Percentiles rank a stretch among this genome's conserved stretches.
These are phyloP conservation scores for Balanococcus diminutus DNA, from an alignment of 2,888 invertebrate genomes.

Conservation along the genomic window DNA sequence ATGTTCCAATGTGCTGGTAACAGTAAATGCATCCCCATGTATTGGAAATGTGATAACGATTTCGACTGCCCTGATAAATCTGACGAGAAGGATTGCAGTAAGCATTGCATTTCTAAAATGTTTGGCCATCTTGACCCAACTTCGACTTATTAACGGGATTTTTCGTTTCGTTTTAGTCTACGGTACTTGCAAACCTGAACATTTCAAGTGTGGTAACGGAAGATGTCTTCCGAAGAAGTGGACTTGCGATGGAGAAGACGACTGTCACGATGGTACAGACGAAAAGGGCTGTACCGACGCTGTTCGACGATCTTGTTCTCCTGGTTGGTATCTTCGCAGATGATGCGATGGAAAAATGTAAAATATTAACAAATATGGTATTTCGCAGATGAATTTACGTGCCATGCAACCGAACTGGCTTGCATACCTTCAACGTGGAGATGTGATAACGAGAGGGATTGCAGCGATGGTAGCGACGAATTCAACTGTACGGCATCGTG, in stretches of 20 bases:
- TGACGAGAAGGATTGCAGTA: constrained; percentile 69
- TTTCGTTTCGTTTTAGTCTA: constrained; percentile 61
- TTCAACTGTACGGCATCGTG: constrained; percentile 63
- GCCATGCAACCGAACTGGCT: constrained; percentile 62
- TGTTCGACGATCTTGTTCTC: constrained; percentile 61
- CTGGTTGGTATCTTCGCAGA: constrained; percentile 61
- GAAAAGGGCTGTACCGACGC: constrained; percentile 70
- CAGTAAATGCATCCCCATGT: constrained; percentile 69
- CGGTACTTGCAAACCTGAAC: constrained; percentile 65
- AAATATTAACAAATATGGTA: neutral
- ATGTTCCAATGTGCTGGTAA: constrained; percentile 67
- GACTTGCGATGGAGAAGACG: constrained; percentile 78
- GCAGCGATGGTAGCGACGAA: constrained; percentile 78
- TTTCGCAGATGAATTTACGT: constrained; percentile 66
- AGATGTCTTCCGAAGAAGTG: constrained; percentile 69
- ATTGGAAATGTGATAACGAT: constrained; percentile 70
- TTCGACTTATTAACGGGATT: too few species aligned
- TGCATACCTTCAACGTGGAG: constrained; percentile 81
- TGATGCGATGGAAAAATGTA: too few species aligned
- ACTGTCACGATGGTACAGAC: constrained; percentile 75
- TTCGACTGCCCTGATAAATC: constrained; percentile 69
- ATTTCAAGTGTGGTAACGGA: constrained; percentile 75
- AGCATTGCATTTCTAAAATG: too few species aligned
- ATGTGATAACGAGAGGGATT: constrained; percentile 78
- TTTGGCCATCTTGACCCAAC: too few species aligned